These are phyloP conservation scores for Enteromius fasciolatus DNA, from an alignment of 2,797 vertebrate species.

Conservation along the genomic window DNA sequence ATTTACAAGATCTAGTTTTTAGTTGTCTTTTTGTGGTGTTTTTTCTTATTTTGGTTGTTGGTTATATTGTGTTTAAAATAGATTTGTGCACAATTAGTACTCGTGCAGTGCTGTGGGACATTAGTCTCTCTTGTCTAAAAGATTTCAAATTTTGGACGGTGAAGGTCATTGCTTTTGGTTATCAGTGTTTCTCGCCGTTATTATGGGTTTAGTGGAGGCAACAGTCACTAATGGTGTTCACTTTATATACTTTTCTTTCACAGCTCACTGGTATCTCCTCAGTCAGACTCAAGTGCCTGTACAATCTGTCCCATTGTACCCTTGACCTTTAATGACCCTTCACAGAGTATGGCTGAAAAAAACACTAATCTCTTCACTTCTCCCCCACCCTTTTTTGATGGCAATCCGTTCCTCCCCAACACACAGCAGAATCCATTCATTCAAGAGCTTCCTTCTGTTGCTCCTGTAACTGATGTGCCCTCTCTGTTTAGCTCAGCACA, in stretches of 20 bases:
- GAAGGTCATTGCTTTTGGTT: conserved; percentile 30
- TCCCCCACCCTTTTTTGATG: conserved; percentile 73
- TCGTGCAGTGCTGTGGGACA: conserved; percentile 1
- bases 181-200: conserved; percentile 14
- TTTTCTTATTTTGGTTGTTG: too few species aligned
- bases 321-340: conserved; percentile 67
- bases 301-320: conserved; percentile 63
- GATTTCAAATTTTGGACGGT: background rate
- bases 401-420: conserved; percentile 86
- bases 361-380: conserved; percentile 78
- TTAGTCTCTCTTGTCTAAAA: background rate
- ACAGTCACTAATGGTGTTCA: conserved; percentile 82
- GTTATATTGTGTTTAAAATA: background rate
- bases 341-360: conserved; percentile 70
- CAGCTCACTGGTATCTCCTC: conserved; percentile 90
- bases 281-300: conserved; percentile 84
- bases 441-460: conserved; percentile 79
- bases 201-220: conserved; percentile 11
- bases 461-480: conserved; percentile 84
- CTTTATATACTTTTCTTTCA: conserved; percentile 89
- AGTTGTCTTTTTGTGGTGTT: background rate
- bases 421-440: conserved; percentile 88
- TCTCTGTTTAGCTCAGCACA: conserved; percentile 83
- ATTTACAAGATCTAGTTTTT: background rate
- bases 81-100: background rate